Percentiles rank a stretch among this genome's conserved stretches.
These are phyloP conservation scores for Himalopsyche tibetana DNA, from an alignment of 2,888 invertebrate species.

Conservation along the genomic window DNA sequence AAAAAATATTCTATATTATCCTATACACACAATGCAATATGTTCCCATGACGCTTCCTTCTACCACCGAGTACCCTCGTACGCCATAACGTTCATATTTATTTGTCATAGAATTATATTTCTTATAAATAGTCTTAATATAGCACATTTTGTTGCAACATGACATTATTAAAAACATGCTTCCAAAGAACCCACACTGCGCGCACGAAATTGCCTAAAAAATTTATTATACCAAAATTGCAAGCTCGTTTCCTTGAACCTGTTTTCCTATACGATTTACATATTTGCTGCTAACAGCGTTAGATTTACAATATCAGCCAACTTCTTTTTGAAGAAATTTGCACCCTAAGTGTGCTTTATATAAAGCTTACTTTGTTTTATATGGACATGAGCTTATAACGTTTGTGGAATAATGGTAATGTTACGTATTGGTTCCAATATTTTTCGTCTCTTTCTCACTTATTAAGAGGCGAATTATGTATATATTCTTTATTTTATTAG, in stretches of 20 bases:
- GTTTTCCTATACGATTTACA: constrained; percentile 38
- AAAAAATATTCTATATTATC: no score
- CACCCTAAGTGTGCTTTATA: background rate
- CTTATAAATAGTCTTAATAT: background rate
- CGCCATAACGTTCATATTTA: background rate
- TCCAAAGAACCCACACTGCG: constrained; percentile 19
- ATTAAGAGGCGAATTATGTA: constrained; percentile 1
- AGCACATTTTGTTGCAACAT: constrained; percentile 28
- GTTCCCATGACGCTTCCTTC: no score
- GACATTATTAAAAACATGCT: constrained; percentile 42
- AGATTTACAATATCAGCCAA: constrained; percentile 24
- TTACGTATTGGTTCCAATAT: constrained; percentile 9
- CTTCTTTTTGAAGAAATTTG: background rate
- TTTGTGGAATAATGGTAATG: background rate
- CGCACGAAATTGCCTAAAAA: constrained; percentile 29
- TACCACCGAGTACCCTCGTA: background rate
- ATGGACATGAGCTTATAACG: background rate
- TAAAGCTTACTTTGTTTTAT: background rate
- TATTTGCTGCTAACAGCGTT: constrained; percentile 32
- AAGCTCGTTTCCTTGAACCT: constrained; percentile 19
- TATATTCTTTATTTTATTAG: background rate
- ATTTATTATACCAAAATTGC: constrained; percentile 38
- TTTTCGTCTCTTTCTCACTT: constrained; percentile 10
- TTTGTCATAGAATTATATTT: background rate
- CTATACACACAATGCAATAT: no score